Conservation (phyloP, 2,888 invertebrate species). For the Allolobophora icterica region DNA sequence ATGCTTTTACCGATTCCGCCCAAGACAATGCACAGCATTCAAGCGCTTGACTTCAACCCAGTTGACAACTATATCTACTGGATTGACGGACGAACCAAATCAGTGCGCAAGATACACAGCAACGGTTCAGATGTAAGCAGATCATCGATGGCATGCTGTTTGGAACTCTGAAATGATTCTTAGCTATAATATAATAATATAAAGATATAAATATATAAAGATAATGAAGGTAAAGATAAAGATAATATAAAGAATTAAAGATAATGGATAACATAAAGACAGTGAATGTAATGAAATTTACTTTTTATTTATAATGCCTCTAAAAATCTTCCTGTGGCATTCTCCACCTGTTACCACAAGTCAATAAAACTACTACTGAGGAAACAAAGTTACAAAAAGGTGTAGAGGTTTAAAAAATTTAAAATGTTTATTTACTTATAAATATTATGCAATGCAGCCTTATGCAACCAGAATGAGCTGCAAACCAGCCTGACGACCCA, state of each 20-base stretch:
- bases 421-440: neutral
- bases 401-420: neutral
- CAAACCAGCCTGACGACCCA: too few species aligned
- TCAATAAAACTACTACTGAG: neutral
- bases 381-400: neutral
- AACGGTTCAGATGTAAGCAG: constrained; percentile 18
- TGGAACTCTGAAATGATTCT: neutral
- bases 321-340: neutral
- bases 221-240: neutral
- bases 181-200: too few species aligned
- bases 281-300: neutral
- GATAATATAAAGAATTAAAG: too few species aligned
- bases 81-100: constrained; percentile 28
- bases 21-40: constrained; percentile 48
- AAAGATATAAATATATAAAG: neutral
- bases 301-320: neutral
- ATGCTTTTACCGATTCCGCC: constrained; percentile 76
- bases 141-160: neutral
- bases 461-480: neutral
- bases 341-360: neutral
- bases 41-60: constrained; percentile 62
- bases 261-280: neutral
- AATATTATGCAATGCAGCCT: neutral
- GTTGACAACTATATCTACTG: constrained; percentile 75
- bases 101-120: neutral